Conservation (phyloP, 2,113 vertebrate genomes). For the Anguilla rostrata region DNA sequence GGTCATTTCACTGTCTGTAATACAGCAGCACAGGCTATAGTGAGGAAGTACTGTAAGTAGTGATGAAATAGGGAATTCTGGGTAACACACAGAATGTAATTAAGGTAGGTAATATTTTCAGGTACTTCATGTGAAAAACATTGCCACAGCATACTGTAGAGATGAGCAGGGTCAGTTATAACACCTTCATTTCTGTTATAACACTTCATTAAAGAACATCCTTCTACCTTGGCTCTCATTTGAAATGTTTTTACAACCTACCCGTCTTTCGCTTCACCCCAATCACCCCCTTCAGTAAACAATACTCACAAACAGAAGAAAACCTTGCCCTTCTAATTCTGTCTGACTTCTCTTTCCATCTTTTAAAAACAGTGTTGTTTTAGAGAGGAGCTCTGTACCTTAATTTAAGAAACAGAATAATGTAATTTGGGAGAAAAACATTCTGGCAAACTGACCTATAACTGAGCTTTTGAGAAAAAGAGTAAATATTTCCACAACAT, state of each 20-base stretch:
- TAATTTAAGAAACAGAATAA: conserved; percentile 7
- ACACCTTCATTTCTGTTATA: too few species aligned
- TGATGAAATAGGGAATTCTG: background rate
- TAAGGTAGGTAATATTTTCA: background rate
- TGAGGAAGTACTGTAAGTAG: background rate
- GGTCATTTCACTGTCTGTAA: too few species aligned
- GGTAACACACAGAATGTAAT: background rate
- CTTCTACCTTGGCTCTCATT: too few species aligned
- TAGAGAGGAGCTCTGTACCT: background rate
- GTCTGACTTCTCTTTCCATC: background rate
- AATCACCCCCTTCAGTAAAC: background rate
- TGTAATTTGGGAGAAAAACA: conserved; percentile 8
- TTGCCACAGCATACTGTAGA: too few species aligned
- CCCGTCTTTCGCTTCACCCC: too few species aligned
- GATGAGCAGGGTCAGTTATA: too few species aligned
- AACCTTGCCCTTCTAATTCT: background rate
- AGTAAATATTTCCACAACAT: conserved; percentile 25
- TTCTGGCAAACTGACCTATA: conserved; percentile 9
- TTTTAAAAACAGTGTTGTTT: background rate
- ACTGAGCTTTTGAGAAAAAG: conserved; percentile 1
- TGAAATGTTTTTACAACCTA: too few species aligned
- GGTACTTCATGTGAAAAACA: background rate
- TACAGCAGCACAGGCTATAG: too few species aligned
- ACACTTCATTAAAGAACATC: too few species aligned
- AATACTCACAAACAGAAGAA: background rate